Percentiles rank a stretch among this genome's conserved stretches.
Evolutionary conservation across 2,113 vertebrate genomes (phyloP).

Genomic region (Anguilla rostrata): DNA sequence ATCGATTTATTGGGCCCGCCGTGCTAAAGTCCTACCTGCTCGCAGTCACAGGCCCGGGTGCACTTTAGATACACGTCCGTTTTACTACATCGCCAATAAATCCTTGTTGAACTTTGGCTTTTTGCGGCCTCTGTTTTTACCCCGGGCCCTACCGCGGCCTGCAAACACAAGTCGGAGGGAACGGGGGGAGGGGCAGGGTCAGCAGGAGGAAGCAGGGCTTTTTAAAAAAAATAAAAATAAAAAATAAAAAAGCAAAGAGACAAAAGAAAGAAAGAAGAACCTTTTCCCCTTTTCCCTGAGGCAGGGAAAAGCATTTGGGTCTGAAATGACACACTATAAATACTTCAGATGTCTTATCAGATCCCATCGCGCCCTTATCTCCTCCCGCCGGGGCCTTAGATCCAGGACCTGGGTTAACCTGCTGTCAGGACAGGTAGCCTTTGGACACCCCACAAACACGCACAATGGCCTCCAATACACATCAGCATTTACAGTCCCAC

Average conservation of each 20-base stretch:
- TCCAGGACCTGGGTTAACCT: conserved; percentile 62
- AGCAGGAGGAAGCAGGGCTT: conserved; percentile 62
- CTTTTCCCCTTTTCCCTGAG: background rate
- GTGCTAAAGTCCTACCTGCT: conserved; percentile 86
- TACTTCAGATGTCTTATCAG: conserved; percentile 72
- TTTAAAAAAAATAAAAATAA: conserved; percentile 60
- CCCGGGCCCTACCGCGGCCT: conserved; percentile 92
- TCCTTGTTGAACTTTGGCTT: conserved; percentile 83
- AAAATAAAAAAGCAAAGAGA: conserved; percentile 31
- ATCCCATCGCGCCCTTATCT: conserved; percentile 60
- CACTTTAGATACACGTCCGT: conserved; percentile 62
- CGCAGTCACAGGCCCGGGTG: conserved; percentile 71
- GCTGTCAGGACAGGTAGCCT: conserved; percentile 51
- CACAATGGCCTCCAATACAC: background rate
- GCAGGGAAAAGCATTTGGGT: conserved; percentile 9
- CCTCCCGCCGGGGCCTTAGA: conserved; percentile 60
- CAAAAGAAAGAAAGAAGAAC: conserved; percentile 48
- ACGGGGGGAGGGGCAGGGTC: conserved; percentile 66
- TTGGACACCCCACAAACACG: conserved; percentile 5
- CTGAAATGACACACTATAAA: conserved; percentile 69
- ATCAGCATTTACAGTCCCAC: background rate
- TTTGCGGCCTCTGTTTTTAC: conserved; percentile 96
- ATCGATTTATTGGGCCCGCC: conserved; percentile 27
- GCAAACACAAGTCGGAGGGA: conserved; percentile 84
- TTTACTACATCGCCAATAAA: conserved; percentile 80